Evolutionary conservation across 2,113 vertebrate genomes (phyloP).

Genomic region (Todiramphus saurophagus): DNA sequence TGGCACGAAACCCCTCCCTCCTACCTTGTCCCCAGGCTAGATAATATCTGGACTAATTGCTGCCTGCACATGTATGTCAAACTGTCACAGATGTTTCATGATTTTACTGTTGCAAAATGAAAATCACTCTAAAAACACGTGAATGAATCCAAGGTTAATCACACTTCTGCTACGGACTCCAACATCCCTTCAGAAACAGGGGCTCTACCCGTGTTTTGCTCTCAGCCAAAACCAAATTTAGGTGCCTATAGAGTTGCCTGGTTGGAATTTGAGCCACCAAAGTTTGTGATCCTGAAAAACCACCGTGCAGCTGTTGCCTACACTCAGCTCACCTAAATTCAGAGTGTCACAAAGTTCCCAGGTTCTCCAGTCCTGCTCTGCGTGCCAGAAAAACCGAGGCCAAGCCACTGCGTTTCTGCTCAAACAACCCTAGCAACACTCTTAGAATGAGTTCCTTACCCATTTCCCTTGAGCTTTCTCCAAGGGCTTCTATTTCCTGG

Average conservation of each 20-base stretch:
- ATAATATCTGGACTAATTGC: background rate
- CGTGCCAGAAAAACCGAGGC: background rate
- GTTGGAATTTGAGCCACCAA: background rate
- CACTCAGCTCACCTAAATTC: background rate
- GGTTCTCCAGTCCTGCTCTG: background rate
- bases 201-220: background rate
- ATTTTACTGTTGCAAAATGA: conserved; percentile 20
- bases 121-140: background rate
- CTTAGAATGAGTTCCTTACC: background rate
- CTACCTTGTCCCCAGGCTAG: background rate
- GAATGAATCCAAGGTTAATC: conserved; percentile 35
- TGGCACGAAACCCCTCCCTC: background rate
- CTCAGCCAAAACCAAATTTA: background rate
- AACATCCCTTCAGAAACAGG: background rate
- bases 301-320: background rate
- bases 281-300: background rate
- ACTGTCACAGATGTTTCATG: conserved; percentile 3
- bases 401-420: background rate
- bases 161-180: background rate
- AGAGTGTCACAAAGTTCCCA: background rate
- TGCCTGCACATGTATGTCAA: background rate
- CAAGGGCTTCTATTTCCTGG: background rate
- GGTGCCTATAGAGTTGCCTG: background rate
- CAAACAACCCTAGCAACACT: background rate
- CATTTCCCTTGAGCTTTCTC: background rate